phyloP scores from a whole-genome alignment of 2,888 invertebrate genomes.

The Amiota minor region DNA sequence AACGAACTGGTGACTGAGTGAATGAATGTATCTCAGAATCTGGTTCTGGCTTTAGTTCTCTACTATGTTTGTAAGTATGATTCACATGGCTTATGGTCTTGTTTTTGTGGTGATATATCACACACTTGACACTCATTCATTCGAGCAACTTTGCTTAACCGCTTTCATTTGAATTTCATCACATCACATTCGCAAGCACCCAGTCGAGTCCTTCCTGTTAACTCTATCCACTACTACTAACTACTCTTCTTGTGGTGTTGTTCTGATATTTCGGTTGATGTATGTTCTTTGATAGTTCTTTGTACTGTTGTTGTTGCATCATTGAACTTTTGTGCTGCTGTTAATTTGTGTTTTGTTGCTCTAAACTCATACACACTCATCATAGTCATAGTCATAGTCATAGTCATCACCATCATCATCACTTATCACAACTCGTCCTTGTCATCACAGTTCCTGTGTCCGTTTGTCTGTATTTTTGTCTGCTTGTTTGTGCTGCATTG shows the following conservation, averaged over 20 bases:
- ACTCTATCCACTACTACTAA: slow-evolving; percentile 32
- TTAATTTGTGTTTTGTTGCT: slow-evolving; percentile 39
- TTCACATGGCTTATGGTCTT: slow-evolving; percentile 59
- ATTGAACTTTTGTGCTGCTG: slow-evolving; percentile 30
- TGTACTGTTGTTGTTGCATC: slow-evolving; percentile 26
- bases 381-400: not conserved
- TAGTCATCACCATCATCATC: slow-evolving; percentile 15
- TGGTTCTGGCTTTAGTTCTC: slow-evolving; percentile 29
- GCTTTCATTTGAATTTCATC: slow-evolving; percentile 65
- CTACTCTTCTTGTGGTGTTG: slow-evolving; percentile 35
- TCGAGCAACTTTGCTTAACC: slow-evolving; percentile 41
- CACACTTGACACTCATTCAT: slow-evolving; percentile 65
- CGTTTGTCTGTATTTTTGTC: not conserved
- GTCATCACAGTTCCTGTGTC: not conserved
- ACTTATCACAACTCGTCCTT: slow-evolving; percentile 13
- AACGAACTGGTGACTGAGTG: no score
- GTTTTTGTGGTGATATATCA: slow-evolving; percentile 71
- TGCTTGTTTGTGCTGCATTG: slow-evolving; percentile 47
- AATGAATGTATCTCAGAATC: not conserved
- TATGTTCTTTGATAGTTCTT: slow-evolving; percentile 47
- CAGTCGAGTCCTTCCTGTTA: slow-evolving; percentile 22
- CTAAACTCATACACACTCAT: not conserved
- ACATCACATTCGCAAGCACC: slow-evolving; percentile 53
- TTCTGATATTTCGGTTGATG: slow-evolving; percentile 47
- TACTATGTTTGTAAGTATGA: slow-evolving; percentile 32